Percentiles rank a stretch among this genome's conserved stretches.
Conservation (phyloP, 2,888 invertebrate genomes). For the Encarsia formosa region DNA sequence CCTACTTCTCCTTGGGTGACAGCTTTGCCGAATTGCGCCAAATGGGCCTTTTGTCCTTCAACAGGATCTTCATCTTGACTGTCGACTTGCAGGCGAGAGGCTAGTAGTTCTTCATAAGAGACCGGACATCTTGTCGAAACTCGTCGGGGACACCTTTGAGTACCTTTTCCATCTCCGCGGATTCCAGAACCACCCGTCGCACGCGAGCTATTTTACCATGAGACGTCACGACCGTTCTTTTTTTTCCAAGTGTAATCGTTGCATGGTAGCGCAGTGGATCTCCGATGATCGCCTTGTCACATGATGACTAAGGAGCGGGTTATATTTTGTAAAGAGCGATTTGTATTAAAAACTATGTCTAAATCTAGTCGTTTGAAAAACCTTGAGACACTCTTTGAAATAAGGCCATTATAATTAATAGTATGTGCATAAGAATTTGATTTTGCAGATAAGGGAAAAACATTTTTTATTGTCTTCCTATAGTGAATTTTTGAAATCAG, state of each 20-base stretch:
- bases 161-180: not conserved
- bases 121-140: not conserved
- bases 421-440: too few relatives aligned
- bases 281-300: too few relatives aligned
- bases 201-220: not conserved
- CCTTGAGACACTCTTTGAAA: too few relatives aligned
- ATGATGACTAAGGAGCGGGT: too few relatives aligned
- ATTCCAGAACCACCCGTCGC: not conserved
- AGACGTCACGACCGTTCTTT: too few relatives aligned
- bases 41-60: constrained; percentile 35
- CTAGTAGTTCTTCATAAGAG: not conserved
- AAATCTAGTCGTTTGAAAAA: too few relatives aligned
- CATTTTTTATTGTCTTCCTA: too few relatives aligned
- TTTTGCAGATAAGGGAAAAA: too few relatives aligned
- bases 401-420: too few relatives aligned
- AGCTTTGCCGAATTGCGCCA: constrained; percentile 28
- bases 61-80: constrained; percentile 33
- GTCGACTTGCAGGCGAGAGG: constrained; percentile 1
- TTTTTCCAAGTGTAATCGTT: not conserved
- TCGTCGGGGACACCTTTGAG: not conserved
- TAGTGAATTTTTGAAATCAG: too few relatives aligned
- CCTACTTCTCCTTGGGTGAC: constrained; percentile 16
- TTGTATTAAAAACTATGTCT: too few relatives aligned
- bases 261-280: not conserved
- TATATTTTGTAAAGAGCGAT: too few relatives aligned